These are phyloP conservation scores for Zygaena filipendulae DNA, from an alignment of 2,888 invertebrate genomes.

Conservation along the genomic window DNA sequence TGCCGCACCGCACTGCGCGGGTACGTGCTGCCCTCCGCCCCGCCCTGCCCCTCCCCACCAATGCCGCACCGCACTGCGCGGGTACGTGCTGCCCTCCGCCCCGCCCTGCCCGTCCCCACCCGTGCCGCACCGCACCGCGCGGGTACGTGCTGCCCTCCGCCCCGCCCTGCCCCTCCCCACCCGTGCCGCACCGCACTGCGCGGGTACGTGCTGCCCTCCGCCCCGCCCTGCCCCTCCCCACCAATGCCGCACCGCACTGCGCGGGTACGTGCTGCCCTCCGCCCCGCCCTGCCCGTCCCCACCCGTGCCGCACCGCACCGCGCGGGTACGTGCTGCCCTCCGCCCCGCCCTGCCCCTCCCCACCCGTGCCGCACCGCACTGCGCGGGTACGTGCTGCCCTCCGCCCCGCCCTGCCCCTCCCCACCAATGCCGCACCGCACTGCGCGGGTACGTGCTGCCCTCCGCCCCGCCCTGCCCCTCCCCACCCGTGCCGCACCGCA, in stretches of 20 bases:
- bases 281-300: constrained; percentile 74
- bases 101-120: too few relatives aligned
- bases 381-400: constrained; percentile 66
- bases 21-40: too few relatives aligned
- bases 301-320: constrained; percentile 88
- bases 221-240: background rate
- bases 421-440: constrained; percentile 88
- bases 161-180: too few relatives aligned
- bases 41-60: background rate
- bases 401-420: constrained; percentile 73
- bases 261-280: constrained; percentile 70
- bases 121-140: too few relatives aligned
- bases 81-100: too few relatives aligned
- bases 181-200: constrained; percentile 91
- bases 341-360: background rate
- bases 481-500: constrained; percentile 76
- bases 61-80: background rate
- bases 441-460: constrained; percentile 80
- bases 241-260: constrained; percentile 73
- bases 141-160: too few relatives aligned
- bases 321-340: constrained; percentile 77
- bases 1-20: background rate
- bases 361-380: constrained; percentile 80
- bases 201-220: constrained; percentile 72
- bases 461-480: background rate